These are phyloP conservation scores for Calcarius lapponicus DNA, from an alignment of 2,797 vertebrate genomes.

Conservation along the genomic window DNA sequence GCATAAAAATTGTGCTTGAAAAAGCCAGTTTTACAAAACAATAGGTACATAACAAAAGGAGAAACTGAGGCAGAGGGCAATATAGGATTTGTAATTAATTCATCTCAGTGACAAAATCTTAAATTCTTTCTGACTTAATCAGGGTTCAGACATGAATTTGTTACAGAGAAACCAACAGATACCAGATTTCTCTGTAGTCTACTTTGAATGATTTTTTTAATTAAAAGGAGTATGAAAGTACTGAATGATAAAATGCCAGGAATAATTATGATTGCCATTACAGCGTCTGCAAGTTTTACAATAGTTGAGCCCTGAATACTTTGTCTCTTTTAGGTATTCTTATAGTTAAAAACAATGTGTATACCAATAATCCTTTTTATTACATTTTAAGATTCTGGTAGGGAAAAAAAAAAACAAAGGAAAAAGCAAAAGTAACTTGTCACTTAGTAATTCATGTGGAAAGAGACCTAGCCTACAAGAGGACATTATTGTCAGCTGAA, in stretches of 20 bases:
- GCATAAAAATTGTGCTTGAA: neutral
- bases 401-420: rapidly evolving
- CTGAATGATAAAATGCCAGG: neutral
- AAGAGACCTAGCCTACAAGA: conserved; percentile 34
- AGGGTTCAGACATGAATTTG: neutral
- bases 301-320: neutral
- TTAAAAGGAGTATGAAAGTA: neutral
- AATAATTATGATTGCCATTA: neutral
- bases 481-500: conserved; percentile 51
- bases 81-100: neutral
- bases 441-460: conserved; percentile 52
- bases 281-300: neutral
- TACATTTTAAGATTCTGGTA: neutral
- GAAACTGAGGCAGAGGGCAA: neutral
- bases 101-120: neutral
- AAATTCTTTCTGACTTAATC: neutral
- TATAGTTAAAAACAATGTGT: neutral
- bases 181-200: neutral
- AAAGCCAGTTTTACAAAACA: neutral
- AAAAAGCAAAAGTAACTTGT: conserved; percentile 31
- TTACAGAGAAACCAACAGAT: neutral
- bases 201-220: neutral
- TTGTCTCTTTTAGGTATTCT: neutral
- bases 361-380: neutral
- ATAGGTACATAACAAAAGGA: neutral